Evolutionary conservation across 2,888 invertebrate genomes (phyloP).

Genomic region (Drosophila paranaensis): DNA sequence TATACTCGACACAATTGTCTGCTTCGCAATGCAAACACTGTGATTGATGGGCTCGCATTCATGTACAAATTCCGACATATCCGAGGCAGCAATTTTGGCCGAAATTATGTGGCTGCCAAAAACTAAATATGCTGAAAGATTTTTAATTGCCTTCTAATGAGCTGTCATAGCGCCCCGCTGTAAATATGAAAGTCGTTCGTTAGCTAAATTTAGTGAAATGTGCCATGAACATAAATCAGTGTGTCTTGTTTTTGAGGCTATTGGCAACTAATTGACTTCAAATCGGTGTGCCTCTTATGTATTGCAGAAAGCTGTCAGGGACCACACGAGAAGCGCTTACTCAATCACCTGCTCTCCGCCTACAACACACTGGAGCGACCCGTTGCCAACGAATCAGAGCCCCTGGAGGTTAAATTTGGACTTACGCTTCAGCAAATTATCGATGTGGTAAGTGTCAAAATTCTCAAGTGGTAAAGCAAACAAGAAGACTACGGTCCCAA

Average conservation of each 20-base stretch:
- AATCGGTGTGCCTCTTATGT: constrained; percentile 12
- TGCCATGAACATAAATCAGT: constrained; percentile 57
- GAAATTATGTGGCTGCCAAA: constrained; percentile 61
- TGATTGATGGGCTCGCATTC: constrained; percentile 16
- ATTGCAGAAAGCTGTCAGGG: constrained; percentile 94
- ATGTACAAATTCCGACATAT: neutral
- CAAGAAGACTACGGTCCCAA: constrained; percentile 16
- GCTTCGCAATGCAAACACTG: neutral
- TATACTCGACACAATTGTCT: neutral
- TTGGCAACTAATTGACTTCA: constrained; percentile 40
- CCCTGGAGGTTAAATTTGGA: constrained; percentile 95
- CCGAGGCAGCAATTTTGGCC: constrained; percentile 21
- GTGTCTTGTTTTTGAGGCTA: constrained; percentile 1
- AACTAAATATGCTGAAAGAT: constrained; percentile 34
- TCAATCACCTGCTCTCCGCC: constrained; percentile 92
- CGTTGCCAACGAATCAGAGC: constrained; percentile 95
- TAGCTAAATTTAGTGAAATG: constrained; percentile 50
- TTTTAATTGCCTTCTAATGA: constrained; percentile 70
- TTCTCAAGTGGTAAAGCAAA: constrained; percentile 18
- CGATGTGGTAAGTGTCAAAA: constrained; percentile 93
- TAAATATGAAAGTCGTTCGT: constrained; percentile 47
- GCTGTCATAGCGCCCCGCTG: constrained; percentile 35
- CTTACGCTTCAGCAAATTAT: constrained; percentile 96
- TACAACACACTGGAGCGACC: constrained; percentile 96
- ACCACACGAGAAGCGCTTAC: constrained; percentile 93